A percentile compares a stretch with the other conserved stretches of the same genome.
Evolutionary conservation across 2,113 vertebrate species (phyloP).

Genomic region (Fregata magnificens): DNA sequence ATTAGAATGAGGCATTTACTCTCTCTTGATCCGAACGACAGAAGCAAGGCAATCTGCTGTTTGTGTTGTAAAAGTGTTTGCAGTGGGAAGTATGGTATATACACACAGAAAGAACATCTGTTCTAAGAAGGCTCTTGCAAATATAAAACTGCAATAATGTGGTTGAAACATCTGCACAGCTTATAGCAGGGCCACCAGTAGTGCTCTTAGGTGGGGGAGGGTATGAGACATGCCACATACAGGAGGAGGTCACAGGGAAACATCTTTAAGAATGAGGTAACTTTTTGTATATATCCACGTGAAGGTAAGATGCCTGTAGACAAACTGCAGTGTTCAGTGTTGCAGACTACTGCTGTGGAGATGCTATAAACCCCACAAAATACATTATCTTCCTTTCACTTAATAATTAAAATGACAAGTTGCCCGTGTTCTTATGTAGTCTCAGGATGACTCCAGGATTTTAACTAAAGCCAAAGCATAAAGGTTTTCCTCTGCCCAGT

Average conservation of each 20-base stretch:
- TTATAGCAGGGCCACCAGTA: constrained; percentile 42
- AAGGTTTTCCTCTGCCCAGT: neutral
- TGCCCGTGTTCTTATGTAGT: neutral
- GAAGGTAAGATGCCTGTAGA: neutral
- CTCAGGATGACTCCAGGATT: neutral
- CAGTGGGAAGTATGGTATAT: constrained; percentile 35
- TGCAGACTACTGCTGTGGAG: neutral
- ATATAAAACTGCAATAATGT: constrained; percentile 60
- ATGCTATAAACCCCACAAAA: neutral
- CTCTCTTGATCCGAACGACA: neutral
- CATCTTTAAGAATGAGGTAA: neutral
- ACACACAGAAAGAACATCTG: constrained; percentile 61
- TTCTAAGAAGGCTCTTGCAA: constrained; percentile 25
- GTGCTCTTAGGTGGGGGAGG: neutral
- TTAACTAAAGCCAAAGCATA: neutral
- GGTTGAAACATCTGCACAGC: constrained; percentile 54
- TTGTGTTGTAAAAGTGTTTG: constrained; percentile 66
- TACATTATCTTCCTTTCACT: neutral
- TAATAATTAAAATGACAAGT: neutral
- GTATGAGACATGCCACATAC: neutral
- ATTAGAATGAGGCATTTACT: constrained; percentile 49
- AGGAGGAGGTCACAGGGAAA: neutral
- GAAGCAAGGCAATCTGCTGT: constrained; percentile 68
- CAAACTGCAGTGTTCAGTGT: neutral
- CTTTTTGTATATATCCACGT: neutral